A percentile compares a stretch with the other conserved stretches of the same genome.
Conservation (phyloP, 2,888 invertebrate species). For the Leucophenga maculata region DNA sequence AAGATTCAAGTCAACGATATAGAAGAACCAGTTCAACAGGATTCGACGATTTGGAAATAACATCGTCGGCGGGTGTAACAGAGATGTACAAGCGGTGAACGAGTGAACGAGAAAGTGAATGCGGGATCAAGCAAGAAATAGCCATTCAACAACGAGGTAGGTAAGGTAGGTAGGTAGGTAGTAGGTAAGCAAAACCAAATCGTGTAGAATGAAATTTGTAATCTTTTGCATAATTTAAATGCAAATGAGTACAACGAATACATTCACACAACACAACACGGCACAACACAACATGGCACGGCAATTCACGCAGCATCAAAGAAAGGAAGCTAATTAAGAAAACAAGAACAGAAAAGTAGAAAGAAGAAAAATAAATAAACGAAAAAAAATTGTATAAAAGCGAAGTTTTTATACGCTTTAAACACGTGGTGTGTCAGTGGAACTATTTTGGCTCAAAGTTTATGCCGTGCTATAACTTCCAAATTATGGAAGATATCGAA, state of each 20-base stretch:
- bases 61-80: too few species aligned
- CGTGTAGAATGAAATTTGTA: conserved; percentile 33
- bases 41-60: too few species aligned
- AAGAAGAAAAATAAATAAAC: not conserved
- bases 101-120: too few species aligned
- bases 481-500: too few species aligned
- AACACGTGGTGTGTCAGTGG: too few species aligned
- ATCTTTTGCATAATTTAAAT: conserved; percentile 62
- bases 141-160: not conserved
- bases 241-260: conserved; percentile 49
- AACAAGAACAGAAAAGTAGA: not conserved
- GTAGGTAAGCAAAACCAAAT: not conserved
- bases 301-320: conserved; percentile 8
- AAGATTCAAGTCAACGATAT: conserved; percentile 32
- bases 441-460: too few species aligned
- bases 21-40: too few species aligned
- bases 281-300: not conserved
- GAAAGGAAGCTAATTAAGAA: conserved; percentile 17
- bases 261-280: too few species aligned
- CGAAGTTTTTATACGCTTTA: too few species aligned
- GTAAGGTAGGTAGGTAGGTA: not conserved
- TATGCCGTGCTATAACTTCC: too few species aligned
- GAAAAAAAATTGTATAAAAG: not conserved
- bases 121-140: too few species aligned
- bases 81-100: too few species aligned